A percentile compares a stretch with the other conserved stretches of the same genome.
Evolutionary conservation across 2,888 invertebrate genomes (phyloP).

Genomic region (Epsilonema sp.): DNA sequence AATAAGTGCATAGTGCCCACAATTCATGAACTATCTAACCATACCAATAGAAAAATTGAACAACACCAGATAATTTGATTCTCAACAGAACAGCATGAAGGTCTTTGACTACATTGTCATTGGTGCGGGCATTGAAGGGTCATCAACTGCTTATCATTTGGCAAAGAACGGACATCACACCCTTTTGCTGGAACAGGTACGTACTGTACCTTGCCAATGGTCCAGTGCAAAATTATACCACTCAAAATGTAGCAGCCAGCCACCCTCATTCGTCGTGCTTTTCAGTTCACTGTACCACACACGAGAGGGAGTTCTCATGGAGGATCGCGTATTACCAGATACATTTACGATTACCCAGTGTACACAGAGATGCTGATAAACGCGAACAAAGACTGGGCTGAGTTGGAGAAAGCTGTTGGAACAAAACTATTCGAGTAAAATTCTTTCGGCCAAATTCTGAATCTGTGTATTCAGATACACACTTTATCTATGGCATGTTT

Average conservation of each 20-base stretch:
- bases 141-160: constrained; percentile 27
- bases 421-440: constrained; percentile 18
- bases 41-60: too few species aligned
- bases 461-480: too few species aligned
- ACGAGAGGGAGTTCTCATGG: constrained; percentile 33
- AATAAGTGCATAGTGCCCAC: too few species aligned
- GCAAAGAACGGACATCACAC: constrained; percentile 21
- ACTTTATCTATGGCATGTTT: too few species aligned
- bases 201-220: too few species aligned
- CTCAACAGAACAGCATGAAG: too few species aligned
- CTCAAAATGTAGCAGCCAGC: too few species aligned
- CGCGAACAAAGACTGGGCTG: constrained; percentile 25
- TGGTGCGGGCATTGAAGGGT: constrained; percentile 30
- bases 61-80: too few species aligned
- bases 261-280: too few species aligned
- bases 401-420: constrained; percentile 25
- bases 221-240: too few species aligned
- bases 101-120: constrained; percentile 20
- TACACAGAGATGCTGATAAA: constrained; percentile 31
- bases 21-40: too few species aligned
- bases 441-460: too few species aligned
- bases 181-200: constrained; percentile 29
- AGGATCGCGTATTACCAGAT: constrained; percentile 29
- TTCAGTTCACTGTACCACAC: constrained; percentile 30
- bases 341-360: constrained; percentile 24